Evolutionary conservation across 2,113 vertebrate genomes (phyloP).

Genomic region (Nasalis larvatus): DNA sequence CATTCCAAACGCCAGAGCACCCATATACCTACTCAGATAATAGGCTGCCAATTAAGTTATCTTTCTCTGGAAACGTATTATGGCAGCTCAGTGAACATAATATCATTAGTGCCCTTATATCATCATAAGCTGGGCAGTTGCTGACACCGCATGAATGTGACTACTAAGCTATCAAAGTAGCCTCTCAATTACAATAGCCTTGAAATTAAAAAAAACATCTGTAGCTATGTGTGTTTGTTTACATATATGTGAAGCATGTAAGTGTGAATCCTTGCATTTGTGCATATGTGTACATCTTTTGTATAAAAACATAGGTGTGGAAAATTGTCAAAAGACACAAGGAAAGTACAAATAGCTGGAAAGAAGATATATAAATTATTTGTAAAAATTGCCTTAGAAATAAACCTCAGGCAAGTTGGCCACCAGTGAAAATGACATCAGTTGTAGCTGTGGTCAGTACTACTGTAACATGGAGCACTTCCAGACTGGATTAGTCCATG

Average conservation of each 20-base stretch:
- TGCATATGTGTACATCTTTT: not conserved
- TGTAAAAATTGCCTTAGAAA: not conserved
- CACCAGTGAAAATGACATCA: not conserved
- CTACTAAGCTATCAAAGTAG: conserved; percentile 44
- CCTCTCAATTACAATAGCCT: conserved; percentile 11
- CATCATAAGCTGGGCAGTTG: not conserved
- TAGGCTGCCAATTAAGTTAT: conserved; percentile 80
- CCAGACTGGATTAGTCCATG: not conserved
- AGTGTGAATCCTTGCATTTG: not conserved
- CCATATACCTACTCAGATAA: conserved; percentile 71
- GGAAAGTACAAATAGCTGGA: not conserved
- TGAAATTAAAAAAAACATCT: not conserved
- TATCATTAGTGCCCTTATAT: conserved; percentile 74
- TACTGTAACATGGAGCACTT: not conserved
- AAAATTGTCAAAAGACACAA: not conserved
- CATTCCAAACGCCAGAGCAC: conserved; percentile 60
- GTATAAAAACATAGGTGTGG: not conserved
- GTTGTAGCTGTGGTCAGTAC: not conserved
- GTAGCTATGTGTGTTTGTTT: not conserved
- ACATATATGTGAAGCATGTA: not conserved
- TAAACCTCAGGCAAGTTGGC: not conserved
- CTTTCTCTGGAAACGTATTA: conserved; percentile 75
- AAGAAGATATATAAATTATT: not conserved
- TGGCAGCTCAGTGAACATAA: conserved; percentile 73
- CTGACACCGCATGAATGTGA: conserved; percentile 65